A percentile compares a stretch with the other conserved stretches of the same genome.
phyloP scores from a whole-genome alignment of 1,140 invertebrate species.

The Aphidius gifuensis region DNA sequence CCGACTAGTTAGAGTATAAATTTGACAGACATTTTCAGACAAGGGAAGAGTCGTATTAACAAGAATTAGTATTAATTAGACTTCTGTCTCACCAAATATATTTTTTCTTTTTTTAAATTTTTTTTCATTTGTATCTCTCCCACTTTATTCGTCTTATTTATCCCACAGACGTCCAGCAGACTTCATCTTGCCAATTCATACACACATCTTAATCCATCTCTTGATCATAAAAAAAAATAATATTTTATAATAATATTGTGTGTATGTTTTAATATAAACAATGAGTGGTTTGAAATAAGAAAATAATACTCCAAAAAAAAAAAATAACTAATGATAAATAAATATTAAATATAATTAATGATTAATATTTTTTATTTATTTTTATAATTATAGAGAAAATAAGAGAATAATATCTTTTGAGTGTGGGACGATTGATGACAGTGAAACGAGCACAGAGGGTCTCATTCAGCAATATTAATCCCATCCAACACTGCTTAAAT shows the following conservation, averaged over 20 bases:
- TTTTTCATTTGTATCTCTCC: constrained; percentile 2
- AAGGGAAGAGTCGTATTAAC: constrained; percentile 43
- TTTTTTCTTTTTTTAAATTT: constrained; percentile 8
- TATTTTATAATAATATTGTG: too few species aligned
- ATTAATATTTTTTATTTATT: too few species aligned
- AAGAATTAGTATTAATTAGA: constrained; percentile 53
- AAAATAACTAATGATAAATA: too few species aligned
- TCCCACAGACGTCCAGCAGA: too few species aligned
- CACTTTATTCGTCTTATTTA: neutral
- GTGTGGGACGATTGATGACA: constrained; percentile 14
- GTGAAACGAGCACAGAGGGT: constrained; percentile 26
- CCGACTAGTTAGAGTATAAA: constrained; percentile 18
- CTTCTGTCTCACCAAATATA: constrained; percentile 29
- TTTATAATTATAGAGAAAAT: too few species aligned
- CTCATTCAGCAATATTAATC: constrained; percentile 25
- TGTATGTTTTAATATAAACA: too few species aligned
- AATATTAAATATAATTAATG: too few species aligned
- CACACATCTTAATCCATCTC: too few species aligned
- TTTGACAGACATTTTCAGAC: constrained; percentile 34
- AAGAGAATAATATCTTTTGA: neutral
- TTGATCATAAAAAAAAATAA: too few species aligned
- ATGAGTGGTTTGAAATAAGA: too few species aligned
- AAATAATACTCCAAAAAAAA: too few species aligned
- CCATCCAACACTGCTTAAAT: constrained; percentile 9
- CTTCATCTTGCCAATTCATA: too few species aligned